These are phyloP conservation scores for Morpho helenor DNA, from an alignment of 2,888 invertebrate genomes.

Conservation along the genomic window DNA sequence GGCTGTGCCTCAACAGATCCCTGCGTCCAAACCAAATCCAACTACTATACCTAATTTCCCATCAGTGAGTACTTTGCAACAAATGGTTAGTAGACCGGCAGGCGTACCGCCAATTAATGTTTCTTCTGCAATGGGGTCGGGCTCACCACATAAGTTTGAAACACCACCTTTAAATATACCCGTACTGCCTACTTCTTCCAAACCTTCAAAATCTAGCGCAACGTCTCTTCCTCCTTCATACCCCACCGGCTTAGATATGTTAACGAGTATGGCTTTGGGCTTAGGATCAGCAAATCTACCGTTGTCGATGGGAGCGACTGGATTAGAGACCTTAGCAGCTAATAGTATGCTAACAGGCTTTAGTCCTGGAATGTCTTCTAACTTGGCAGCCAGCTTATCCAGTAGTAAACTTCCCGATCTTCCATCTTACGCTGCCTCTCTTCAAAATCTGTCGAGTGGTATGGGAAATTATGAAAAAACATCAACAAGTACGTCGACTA, in stretches of 20 bases:
- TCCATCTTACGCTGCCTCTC: slow-evolving; percentile 67
- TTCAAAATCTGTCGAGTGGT: slow-evolving; percentile 64
- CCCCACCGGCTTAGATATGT: slow-evolving; percentile 71
- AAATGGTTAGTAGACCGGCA: slow-evolving; percentile 73
- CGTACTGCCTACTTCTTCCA: slow-evolving; percentile 78
- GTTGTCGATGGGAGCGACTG: slow-evolving; percentile 58
- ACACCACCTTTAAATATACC: slow-evolving; percentile 80
- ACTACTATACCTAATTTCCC: slow-evolving; percentile 67
- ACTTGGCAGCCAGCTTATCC: slow-evolving; percentile 62
- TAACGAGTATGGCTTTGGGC: slow-evolving; percentile 74
- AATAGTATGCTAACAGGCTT: slow-evolving; percentile 70
- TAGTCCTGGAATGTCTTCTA: slow-evolving; percentile 60
- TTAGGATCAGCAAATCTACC: slow-evolving; percentile 66
- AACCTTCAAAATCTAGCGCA: slow-evolving; percentile 77
- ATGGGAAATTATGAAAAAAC: slow-evolving; percentile 66
- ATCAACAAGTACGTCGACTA: slow-evolving; percentile 70
- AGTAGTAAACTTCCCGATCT: slow-evolving; percentile 67
- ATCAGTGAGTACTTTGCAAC: slow-evolving; percentile 71
- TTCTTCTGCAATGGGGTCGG: slow-evolving; percentile 64
- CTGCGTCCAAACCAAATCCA: slow-evolving; percentile 61
- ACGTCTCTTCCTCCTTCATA: slow-evolving; percentile 73
- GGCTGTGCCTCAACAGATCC: slow-evolving; percentile 78
- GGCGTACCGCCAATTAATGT: slow-evolving; percentile 73
- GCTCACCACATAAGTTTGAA: slow-evolving; percentile 77
- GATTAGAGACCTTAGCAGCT: slow-evolving; percentile 69